Evolutionary conservation across 2,888 invertebrate genomes (phyloP), one percentile per base, ranked within the genome.

Genomic region (Sphaerophoria rueppellii): DNA sequence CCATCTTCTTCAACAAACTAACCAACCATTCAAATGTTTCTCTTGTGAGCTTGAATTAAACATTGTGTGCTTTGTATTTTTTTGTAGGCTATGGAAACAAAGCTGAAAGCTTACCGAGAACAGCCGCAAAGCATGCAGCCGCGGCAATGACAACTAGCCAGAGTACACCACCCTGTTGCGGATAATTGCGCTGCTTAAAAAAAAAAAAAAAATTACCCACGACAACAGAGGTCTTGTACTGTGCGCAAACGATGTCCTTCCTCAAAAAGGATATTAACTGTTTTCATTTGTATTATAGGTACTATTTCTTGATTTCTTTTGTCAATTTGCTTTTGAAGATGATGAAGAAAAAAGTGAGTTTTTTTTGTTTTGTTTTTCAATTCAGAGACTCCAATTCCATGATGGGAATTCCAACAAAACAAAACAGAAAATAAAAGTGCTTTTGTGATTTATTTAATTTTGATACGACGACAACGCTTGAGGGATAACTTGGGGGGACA

Each of bases 1-100:
- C 52, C 5, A 71, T 74, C n/a, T 4, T 75, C 70, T 11, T 37
- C 40, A 63, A 57, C 37, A 16, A 58, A 75, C 72, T 77, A 77
- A 72, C 58, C 43, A 48, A 32, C 16, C 9, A 43, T 43, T 43
- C 43, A 16, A 57, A 54, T 60, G 3, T 14, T 5, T 9, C 9
- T 52, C n/a, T 12, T 40, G 40, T 37, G 24, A 67, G 14, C 11
- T 4, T 63, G 4, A 14, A 48, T 3, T 11, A 2, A 34, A 46
- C 6, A n/a, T 0, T 32, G 32, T 72, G 37, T 57, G 34, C n/a
- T 46, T 37, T 73, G 82, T 80, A 43, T 75, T 5, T 60, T 72
- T 48, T 90, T 89, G 11, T 88, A 91, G 92, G 89, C 91, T 60
- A 91, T 92, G 90, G 92, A 92, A 87, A 91, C 92, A 61, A 92